Evolutionary conservation across 2,888 invertebrate species (phyloP), one percentile per base, ranked within the genome.

Genomic region (Sminthurides aquaticus): DNA sequence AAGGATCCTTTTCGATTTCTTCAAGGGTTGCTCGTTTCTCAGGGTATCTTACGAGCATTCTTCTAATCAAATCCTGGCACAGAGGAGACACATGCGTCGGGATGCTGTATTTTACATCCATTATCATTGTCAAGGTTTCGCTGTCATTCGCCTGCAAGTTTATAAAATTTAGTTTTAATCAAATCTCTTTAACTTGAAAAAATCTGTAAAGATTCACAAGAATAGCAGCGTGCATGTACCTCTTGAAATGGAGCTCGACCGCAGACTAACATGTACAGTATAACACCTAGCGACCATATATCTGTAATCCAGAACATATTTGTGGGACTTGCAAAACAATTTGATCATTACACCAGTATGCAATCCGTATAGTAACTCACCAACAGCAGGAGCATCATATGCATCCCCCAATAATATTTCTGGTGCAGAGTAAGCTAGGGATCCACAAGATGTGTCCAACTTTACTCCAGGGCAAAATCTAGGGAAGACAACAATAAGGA

Each of bases 211-310:
- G n/a, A n/a, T n/a, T n/a, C n/a, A n/a, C n/a, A n/a, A n/a, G n/a
- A n/a, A n/a, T n/a, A n/a, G n/a, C n/a, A n/a, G n/a, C n/a, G 15
- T 34, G 5, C 43, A 5, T 15, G 15, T 34, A 34, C 43, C 82
- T 98, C 98, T 81, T 97, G 96, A 79, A 99, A 99, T 3, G 99
- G 99, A 43, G 97, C 90, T 78, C 91, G 89, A 3, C 99, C 99
- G 80, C 93, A 94, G 3, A 98, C 97, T 76, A 99, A 83, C 97
- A 99, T 99, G 81, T 91, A 99, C 55, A 99, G 82, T 77, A 99
- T 97, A 20, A 99, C 99, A 65, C 99, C 99, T 65, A 99, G 83
- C 3, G 96, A 97, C 99, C 99, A 99, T 61, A 99, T 91, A 82
- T 99, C 97, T 84, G 78, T 18, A 80, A 80, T 22, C 22, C 67